phyloP scores from a whole-genome alignment of 2,888 invertebrate genomes.

The Tetragnatha montana region DNA sequence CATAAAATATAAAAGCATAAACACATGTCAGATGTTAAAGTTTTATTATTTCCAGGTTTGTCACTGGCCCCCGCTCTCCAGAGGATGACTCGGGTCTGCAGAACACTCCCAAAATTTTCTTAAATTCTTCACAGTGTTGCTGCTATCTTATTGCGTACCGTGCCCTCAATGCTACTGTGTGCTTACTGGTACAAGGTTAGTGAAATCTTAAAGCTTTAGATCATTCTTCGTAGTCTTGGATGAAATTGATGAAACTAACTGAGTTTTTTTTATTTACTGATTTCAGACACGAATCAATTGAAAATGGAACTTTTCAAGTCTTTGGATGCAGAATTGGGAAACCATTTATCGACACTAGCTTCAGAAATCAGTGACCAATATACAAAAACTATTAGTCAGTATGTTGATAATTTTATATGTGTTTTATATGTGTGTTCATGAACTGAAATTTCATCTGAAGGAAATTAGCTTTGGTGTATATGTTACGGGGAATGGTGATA shows the following conservation, averaged over 20 bases:
- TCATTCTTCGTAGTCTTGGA: too few relatives aligned
- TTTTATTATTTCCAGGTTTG: constrained; percentile 78
- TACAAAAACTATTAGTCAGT: constrained; percentile 73
- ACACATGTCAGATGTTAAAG: too few relatives aligned
- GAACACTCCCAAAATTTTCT: constrained; percentile 84
- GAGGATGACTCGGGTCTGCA: constrained; percentile 79
- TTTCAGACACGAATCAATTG: constrained; percentile 72
- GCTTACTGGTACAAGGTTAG: constrained; percentile 87
- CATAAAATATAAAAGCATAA: too few relatives aligned
- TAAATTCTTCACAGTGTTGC: constrained; percentile 79
- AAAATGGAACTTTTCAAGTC: constrained; percentile 84
- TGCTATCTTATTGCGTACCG: constrained; percentile 89
- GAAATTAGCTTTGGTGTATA: too few relatives aligned
- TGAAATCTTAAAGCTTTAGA: neutral
- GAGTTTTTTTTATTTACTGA: too few relatives aligned
- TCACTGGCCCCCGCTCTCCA: constrained; percentile 82
- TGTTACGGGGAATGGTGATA: too few relatives aligned
- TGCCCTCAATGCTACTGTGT: constrained; percentile 89
- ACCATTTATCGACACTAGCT: constrained; percentile 75
- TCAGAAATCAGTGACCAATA: constrained; percentile 77
- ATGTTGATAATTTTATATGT: constrained; percentile 16
- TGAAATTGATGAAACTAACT: too few relatives aligned
- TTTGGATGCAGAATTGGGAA: constrained; percentile 84
- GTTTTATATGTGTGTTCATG: neutral
- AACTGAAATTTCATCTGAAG: too few relatives aligned